phyloP scores from a whole-genome alignment of 2,113 vertebrate species.

The Himantopus leucocephalus region DNA sequence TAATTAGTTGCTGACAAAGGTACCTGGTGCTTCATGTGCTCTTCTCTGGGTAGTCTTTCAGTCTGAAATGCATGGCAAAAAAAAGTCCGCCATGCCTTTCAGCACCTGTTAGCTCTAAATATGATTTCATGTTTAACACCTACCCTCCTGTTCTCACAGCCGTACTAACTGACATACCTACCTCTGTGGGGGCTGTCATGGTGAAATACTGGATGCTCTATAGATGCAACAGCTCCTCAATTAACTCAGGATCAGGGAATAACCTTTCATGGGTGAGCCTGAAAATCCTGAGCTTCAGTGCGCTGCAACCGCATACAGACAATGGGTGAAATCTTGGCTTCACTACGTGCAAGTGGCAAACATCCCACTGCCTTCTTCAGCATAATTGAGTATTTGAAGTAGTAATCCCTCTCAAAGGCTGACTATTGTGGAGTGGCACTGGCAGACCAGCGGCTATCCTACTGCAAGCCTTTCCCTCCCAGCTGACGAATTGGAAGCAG shows the following conservation, averaged over 20 bases:
- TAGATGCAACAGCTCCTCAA: background rate
- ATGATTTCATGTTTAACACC: background rate
- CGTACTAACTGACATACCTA: background rate
- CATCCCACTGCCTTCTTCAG: background rate
- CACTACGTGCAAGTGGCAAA: fast-evolving
- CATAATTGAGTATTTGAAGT: background rate
- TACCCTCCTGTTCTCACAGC: background rate
- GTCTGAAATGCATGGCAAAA: background rate
- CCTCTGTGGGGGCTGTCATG: background rate
- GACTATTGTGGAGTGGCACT: background rate
- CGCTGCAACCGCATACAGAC: background rate
- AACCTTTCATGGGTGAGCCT: background rate
- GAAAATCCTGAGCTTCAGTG: background rate
- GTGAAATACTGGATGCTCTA: background rate
- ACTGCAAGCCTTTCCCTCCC: background rate
- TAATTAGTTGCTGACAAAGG: background rate
- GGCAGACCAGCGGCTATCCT: background rate
- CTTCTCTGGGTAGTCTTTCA: background rate
- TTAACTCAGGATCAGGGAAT: background rate
- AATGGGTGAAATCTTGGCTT: background rate
- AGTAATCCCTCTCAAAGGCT: background rate
- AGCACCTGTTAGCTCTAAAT: background rate
- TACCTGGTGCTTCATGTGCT: background rate
- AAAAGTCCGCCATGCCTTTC: background rate
- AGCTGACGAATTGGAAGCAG: background rate